Conservation (phyloP, 2,888 invertebrate genomes). For the Seira sanloemensis region DNA sequence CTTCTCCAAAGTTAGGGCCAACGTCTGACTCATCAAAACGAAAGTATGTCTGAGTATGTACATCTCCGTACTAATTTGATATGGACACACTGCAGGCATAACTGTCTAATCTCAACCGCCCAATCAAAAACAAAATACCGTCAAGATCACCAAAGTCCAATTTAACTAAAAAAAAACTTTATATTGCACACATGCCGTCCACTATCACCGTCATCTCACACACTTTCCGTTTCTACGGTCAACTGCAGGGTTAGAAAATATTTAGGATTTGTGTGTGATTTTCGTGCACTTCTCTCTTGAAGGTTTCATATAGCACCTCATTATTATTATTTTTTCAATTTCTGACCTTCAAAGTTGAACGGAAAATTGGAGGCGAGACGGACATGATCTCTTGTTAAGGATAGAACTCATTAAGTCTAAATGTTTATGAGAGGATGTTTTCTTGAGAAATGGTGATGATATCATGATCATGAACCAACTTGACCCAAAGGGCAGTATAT, state of each 20-base stretch:
- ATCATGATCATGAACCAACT: conserved; percentile 15
- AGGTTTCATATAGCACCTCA: background rate
- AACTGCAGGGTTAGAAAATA: background rate
- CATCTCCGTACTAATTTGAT: too few relatives aligned
- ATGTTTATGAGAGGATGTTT: background rate
- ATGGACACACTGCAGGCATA: too few relatives aligned
- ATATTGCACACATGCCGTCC: too few relatives aligned
- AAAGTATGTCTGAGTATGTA: too few relatives aligned
- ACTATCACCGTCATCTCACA: too few relatives aligned
- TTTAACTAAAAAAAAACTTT: too few relatives aligned
- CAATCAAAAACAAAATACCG: too few relatives aligned
- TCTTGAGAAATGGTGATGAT: background rate
- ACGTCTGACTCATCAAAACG: too few relatives aligned
- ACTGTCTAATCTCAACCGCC: too few relatives aligned
- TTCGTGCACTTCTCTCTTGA: background rate
- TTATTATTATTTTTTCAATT: background rate
- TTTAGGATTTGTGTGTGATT: background rate
- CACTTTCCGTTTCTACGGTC: background rate
- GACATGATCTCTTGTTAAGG: background rate
- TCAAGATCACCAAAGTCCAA: too few relatives aligned
- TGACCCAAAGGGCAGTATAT: background rate
- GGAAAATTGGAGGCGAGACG: conserved; percentile 23
- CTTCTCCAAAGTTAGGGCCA: too few relatives aligned
- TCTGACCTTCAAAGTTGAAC: background rate
- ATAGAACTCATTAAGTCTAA: background rate